Conservation (phyloP, 2,113 vertebrate genomes). For the Scopus umbretta region DNA sequence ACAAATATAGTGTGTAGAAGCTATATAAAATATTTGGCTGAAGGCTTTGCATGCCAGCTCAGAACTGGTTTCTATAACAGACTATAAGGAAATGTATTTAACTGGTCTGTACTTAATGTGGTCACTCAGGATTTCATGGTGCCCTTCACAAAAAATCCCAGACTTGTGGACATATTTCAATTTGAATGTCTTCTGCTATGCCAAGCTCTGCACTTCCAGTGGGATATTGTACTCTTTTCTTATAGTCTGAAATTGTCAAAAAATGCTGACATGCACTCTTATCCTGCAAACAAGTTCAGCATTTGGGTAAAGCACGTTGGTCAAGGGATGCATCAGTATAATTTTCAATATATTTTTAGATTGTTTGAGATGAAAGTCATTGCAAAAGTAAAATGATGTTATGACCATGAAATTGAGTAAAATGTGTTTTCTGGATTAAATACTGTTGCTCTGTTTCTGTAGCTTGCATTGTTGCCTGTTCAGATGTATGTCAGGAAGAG, state of each 20-base stretch:
- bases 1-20: conserved; percentile 23
- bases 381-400: neutral
- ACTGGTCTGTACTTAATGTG: neutral
- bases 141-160: neutral
- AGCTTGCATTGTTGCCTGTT: neutral
- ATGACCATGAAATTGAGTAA: neutral
- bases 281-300: neutral
- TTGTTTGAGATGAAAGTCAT: neutral
- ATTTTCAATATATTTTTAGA: neutral
- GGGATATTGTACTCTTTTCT: neutral
- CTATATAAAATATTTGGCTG: conserved; percentile 30
- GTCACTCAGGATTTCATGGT: neutral
- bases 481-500: neutral
- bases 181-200: neutral
- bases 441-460: neutral
- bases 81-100: conserved; percentile 20
- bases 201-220: neutral
- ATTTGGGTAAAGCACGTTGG: neutral
- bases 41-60: conserved; percentile 11
- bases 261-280: neutral
- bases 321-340: neutral
- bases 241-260: neutral
- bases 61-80: conserved; percentile 17
- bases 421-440: neutral
- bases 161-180: neutral